A percentile compares a stretch with the other conserved stretches of the same genome.
Evolutionary conservation across 2,113 vertebrate species (phyloP).

Genomic region (Psophia crepitans): DNA sequence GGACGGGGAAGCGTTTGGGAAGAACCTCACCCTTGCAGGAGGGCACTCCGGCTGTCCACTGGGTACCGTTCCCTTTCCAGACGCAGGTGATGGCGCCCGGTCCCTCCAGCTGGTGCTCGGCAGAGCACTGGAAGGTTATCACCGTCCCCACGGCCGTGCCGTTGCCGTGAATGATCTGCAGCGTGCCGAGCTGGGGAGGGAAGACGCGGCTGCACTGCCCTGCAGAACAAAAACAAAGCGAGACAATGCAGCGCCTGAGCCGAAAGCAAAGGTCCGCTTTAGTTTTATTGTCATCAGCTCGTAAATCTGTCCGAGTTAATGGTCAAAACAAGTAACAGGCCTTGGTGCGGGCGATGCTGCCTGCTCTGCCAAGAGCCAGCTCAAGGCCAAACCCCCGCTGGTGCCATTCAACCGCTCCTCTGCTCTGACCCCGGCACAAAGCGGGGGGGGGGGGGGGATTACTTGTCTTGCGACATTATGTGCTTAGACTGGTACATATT

Average conservation of each 20-base stretch:
- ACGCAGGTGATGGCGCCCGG: constrained; percentile 73
- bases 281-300: neutral
- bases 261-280: rapidly evolving
- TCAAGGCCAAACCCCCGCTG: neutral
- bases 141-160: constrained; percentile 82
- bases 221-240: neutral
- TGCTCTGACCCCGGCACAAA: neutral
- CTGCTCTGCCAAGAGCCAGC: neutral
- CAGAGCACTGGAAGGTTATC: constrained; percentile 81
- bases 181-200: constrained; percentile 75
- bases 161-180: constrained; percentile 79
- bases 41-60: constrained; percentile 80
- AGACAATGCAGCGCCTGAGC: neutral
- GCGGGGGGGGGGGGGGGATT: neutral
- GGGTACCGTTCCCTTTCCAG: constrained; percentile 73
- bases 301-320: neutral
- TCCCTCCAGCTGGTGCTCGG: constrained; percentile 79
- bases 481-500: neutral
- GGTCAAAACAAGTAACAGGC: neutral
- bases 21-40: constrained; percentile 83
- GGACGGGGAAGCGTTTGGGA: neutral
- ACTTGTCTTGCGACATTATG: neutral
- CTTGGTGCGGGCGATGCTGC: rapidly evolving
- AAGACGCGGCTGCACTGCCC: constrained; percentile 75
- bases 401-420: neutral